Base-by-base conservation (phyloP, 2,888 invertebrate genomes). In the Linnaemya vulpina region DNA sequence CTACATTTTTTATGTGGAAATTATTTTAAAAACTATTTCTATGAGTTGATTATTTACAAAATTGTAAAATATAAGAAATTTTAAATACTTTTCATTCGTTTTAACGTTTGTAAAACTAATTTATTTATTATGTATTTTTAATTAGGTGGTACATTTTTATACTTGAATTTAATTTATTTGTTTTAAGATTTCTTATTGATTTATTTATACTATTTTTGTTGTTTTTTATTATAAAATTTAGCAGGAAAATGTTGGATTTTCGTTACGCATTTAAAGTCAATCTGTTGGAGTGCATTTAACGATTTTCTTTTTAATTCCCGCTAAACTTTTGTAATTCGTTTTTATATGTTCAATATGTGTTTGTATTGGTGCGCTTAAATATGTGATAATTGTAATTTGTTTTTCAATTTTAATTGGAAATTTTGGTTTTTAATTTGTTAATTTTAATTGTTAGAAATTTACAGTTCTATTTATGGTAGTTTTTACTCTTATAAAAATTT, bases 141-240 rank as follows among this genome's bases (percentile, higher is more conserved):
- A 62, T 84, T 79, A 65, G 86, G 86, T 86, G 83, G 85, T 85
- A 82, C 71, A 85, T 73, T 46, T 80, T 84, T 80, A 73, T 84
- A 84, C 76, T 86, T 74, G 58, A 40, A 62, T 60, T 74, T 15
- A 25, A 35, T 38, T 70, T 43, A n/a, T 20, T 13, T 30, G 5
- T 30, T 30, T 30, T 30, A 30, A n/a, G n/a, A n/a, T n/a, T n/a
- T 30, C 5, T 30, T 40, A 1, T 20, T 62, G 20, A 40, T 62
- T 65, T 63, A 4, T 49, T 38, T 25, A 11, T 40, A 43, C 1
- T 8, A 30, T 43, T 51, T 30, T 2, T 30, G 2, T 30, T 30
- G 43, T 3, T 9, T 43, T 43, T 51, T 17, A 55, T 13, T 43
- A 35, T 65, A 55, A 22, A 8, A 22, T 63, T 53, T 63, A 49